Percentiles rank a stretch among this genome's conserved stretches.
Conservation (phyloP, 1,140 invertebrate species). For the Aradophagus sp. region DNA sequence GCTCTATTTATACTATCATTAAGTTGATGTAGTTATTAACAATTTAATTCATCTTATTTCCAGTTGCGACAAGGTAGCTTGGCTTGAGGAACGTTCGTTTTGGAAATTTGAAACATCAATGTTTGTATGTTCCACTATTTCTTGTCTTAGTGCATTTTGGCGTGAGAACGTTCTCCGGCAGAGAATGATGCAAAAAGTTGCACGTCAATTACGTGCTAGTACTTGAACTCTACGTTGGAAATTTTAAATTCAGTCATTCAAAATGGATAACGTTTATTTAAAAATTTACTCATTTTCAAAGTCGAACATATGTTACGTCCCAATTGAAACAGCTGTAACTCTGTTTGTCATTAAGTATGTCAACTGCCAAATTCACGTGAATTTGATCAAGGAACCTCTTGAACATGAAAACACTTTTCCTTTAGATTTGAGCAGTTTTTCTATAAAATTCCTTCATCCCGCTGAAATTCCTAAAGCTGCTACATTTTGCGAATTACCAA, state of each 20-base stretch:
- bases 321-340: constrained; percentile 70
- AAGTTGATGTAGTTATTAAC: constrained; percentile 3
- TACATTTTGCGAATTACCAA: constrained; percentile 77
- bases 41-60: constrained; percentile 43
- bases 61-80: constrained; percentile 81
- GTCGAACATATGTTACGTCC: constrained; percentile 60
- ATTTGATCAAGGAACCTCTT: constrained; percentile 40
- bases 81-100: constrained; percentile 85
- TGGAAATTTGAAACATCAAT: constrained; percentile 88
- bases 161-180: constrained; percentile 78
- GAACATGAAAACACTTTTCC: constrained; percentile 53
- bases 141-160: constrained; percentile 76
- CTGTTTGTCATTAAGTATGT: constrained; percentile 71
- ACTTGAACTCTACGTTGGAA: constrained; percentile 64
- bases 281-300: constrained; percentile 64
- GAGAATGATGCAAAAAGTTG: constrained; percentile 77
- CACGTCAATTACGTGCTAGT: constrained; percentile 74
- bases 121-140: constrained; percentile 80
- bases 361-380: constrained; percentile 62
- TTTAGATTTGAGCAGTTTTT: constrained; percentile 61
- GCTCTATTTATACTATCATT: no score
- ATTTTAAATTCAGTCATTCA: background rate
- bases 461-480: constrained; percentile 64
- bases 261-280: constrained; percentile 66
- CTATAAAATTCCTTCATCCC: constrained; percentile 50